Percentiles rank a stretch among this genome's conserved stretches.
These are phyloP conservation scores for Mylabris sibirica DNA, from an alignment of 2,888 invertebrate genomes.

Conservation along the genomic window DNA sequence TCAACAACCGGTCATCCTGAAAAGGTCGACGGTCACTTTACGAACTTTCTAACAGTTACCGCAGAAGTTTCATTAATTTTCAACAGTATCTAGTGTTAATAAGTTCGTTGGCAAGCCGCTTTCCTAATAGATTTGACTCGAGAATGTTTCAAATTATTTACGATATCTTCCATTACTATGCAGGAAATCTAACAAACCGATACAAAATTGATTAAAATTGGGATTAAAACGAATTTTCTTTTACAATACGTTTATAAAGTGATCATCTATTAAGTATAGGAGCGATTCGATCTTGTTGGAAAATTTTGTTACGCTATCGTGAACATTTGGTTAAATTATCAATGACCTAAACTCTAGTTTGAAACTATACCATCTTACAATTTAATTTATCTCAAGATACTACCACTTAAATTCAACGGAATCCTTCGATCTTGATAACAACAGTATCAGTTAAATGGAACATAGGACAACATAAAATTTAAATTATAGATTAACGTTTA, in stretches of 20 bases:
- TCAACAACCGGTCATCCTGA: neutral
- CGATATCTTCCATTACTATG: neutral
- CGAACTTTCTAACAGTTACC: neutral
- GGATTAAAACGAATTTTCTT: neutral
- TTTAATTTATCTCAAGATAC: conserved; percentile 4
- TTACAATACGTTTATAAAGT: neutral
- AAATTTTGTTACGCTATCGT: conserved; percentile 9
- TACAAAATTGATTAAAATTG: neutral
- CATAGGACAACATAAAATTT: neutral
- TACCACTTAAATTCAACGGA: neutral
- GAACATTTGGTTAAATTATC: neutral
- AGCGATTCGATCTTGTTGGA: conserved; percentile 4
- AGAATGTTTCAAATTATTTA: conserved; percentile 4
- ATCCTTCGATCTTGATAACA: conserved; percentile 1
- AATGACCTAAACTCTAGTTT: neutral
- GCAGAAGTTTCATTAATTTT: conserved; percentile 8
- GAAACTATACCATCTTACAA: neutral
- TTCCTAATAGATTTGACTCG: neutral
- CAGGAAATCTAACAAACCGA: neutral
- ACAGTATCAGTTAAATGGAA: neutral
- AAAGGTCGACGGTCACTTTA: conserved; percentile 1
- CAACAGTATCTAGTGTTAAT: neutral
- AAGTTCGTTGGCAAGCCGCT: neutral
- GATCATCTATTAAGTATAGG: neutral
- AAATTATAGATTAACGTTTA: neutral